Conservation (phyloP, 2,113 vertebrate species). For the Phrynosoma blainvillii region DNA sequence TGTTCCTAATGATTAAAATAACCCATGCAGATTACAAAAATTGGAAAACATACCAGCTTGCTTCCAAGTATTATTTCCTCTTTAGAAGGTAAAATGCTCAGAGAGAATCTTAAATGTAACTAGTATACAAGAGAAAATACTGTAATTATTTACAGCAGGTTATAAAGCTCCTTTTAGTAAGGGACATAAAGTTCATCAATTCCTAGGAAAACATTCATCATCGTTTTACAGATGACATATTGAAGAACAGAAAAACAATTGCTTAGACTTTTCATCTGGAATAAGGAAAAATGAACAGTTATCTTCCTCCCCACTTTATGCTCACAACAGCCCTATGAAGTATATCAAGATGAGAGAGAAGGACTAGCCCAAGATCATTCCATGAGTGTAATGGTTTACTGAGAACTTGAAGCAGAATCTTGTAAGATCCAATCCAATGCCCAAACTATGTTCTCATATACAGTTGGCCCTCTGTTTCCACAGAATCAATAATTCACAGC, state of each 20-base stretch:
- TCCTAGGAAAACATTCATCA: background rate
- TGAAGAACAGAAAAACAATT: conserved; percentile 28
- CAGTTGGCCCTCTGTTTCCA: too few species aligned
- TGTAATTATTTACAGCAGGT: conserved; percentile 55
- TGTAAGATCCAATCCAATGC: too few species aligned
- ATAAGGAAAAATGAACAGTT: background rate
- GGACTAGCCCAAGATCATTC: background rate
- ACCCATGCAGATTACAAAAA: conserved; percentile 67
- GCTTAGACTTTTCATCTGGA: background rate
- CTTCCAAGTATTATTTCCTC: conserved; percentile 61
- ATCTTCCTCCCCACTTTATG: background rate
- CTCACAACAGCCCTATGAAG: background rate
- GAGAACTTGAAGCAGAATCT: background rate
- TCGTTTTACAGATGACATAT: conserved; percentile 13
- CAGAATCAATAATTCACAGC: too few species aligned
- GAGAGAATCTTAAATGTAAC: conserved; percentile 61
- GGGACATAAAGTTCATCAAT: background rate
- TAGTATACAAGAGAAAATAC: conserved; percentile 50
- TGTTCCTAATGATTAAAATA: conserved; percentile 67
- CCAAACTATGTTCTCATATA: background rate
- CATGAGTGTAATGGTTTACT: background rate
- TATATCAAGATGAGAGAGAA: background rate
- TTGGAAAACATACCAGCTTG: conserved; percentile 62
- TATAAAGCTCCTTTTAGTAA: conserved; percentile 35
- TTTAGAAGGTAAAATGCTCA: conserved; percentile 61